Conservation (phyloP, 2,797 vertebrate genomes). For the Macrochelys suwanniensis region DNA sequence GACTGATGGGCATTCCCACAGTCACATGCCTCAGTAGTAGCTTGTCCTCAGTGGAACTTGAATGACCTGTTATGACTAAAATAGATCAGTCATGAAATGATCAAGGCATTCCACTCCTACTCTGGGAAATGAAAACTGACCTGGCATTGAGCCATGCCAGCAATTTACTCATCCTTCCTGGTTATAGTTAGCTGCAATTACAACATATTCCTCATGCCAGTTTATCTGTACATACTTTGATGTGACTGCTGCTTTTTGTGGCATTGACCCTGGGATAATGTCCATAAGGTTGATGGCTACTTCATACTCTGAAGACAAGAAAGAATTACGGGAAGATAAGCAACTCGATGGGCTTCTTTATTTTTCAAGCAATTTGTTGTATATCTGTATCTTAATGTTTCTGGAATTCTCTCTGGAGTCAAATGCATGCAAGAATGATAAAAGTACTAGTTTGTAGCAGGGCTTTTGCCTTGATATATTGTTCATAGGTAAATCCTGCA, state of each 20-base stretch:
- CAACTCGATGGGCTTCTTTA: fast-evolving
- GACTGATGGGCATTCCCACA: background rate
- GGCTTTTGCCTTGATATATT: background rate
- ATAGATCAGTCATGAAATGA: background rate
- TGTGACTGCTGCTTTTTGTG: background rate
- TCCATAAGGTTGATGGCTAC: background rate
- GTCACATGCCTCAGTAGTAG: background rate
- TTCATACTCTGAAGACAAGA: background rate
- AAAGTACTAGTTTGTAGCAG: background rate
- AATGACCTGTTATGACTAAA: background rate
- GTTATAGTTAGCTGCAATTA: background rate
- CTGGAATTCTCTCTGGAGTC: background rate
- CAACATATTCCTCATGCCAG: background rate
- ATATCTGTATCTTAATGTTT: background rate
- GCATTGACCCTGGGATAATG: background rate
- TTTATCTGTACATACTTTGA: background rate
- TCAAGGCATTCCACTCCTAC: background rate
- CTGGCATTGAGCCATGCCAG: background rate
- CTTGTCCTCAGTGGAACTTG: background rate
- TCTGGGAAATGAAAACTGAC: background rate
- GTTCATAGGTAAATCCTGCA: background rate
- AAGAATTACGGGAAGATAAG: background rate
- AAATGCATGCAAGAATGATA: background rate
- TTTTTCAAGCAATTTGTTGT: background rate
- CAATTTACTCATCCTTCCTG: background rate